Evolutionary conservation across 2,113 vertebrate genomes (phyloP).

Genomic region (Channa argus): DNA sequence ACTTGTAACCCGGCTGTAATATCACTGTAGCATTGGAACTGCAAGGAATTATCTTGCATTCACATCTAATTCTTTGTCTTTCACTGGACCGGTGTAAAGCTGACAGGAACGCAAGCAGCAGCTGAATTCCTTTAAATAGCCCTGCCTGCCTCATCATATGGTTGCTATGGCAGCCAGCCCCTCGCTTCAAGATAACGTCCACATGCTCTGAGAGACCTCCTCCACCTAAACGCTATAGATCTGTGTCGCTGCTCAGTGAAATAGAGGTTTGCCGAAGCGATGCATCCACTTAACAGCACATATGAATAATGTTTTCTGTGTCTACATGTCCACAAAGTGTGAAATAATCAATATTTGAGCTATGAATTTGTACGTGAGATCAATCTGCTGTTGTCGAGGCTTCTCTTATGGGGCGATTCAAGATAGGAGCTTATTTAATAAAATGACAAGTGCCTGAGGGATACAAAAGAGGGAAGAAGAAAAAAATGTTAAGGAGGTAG

Average conservation of each 20-base stretch:
- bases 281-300: constrained; percentile 35
- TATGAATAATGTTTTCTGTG: constrained; percentile 42
- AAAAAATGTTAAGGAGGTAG: constrained; percentile 11
- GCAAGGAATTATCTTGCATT: constrained; percentile 26
- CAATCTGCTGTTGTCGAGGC: constrained; percentile 2
- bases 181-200: constrained; percentile 78
- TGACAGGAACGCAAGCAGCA: constrained; percentile 68
- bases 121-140: constrained; percentile 84
- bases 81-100: constrained; percentile 68
- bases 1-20: background rate
- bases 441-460: background rate
- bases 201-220: constrained; percentile 64
- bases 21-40: background rate
- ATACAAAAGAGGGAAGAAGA: background rate
- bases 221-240: constrained; percentile 74
- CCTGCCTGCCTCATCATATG: constrained; percentile 81
- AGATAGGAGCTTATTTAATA: constrained; percentile 19
- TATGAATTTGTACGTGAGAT: constrained; percentile 25
- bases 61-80: constrained; percentile 66
- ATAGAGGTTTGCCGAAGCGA: constrained; percentile 8
- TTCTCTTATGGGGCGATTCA: background rate
- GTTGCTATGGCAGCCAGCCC: constrained; percentile 82
- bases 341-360: constrained; percentile 47
- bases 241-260: constrained; percentile 25
- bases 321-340: background rate